These are phyloP conservation scores for Channa argus DNA, from an alignment of 2,113 vertebrate genomes.

Conservation along the genomic window DNA sequence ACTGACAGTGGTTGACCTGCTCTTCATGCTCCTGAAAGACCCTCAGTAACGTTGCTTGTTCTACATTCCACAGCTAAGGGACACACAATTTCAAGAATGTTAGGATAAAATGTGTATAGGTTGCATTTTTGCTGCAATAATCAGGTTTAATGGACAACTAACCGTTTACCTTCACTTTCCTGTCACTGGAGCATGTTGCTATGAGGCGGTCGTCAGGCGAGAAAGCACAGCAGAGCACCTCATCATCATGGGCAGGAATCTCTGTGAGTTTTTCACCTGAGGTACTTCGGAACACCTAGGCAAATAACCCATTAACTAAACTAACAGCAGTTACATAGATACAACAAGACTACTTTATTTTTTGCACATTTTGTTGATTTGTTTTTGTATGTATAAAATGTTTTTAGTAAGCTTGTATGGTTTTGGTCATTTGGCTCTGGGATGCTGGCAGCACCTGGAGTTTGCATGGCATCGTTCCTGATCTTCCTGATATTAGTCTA, in stretches of 20 bases:
- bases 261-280: slow-evolving; percentile 92
- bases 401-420: too few species aligned
- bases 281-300: slow-evolving; percentile 91
- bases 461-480: too few species aligned
- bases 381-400: too few species aligned
- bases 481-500: too few species aligned
- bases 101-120: background rate
- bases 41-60: slow-evolving; percentile 81
- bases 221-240: slow-evolving; percentile 93
- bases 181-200: slow-evolving; percentile 94
- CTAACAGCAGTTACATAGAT: background rate
- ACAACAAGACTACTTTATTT: too few species aligned
- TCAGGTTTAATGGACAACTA: background rate
- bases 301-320: background rate
- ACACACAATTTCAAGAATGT: background rate
- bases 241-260: slow-evolving; percentile 91
- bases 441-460: too few species aligned
- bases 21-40: slow-evolving; percentile 90
- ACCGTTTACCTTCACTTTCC: slow-evolving; percentile 90
- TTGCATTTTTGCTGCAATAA: background rate
- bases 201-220: slow-evolving; percentile 89
- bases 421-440: too few species aligned
- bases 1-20: slow-evolving; percentile 94
- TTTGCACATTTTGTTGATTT: too few species aligned
- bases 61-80: slow-evolving; percentile 90